Base-by-base conservation (phyloP, 1,140 invertebrate species). In the Nylanderia fulva region DNA sequence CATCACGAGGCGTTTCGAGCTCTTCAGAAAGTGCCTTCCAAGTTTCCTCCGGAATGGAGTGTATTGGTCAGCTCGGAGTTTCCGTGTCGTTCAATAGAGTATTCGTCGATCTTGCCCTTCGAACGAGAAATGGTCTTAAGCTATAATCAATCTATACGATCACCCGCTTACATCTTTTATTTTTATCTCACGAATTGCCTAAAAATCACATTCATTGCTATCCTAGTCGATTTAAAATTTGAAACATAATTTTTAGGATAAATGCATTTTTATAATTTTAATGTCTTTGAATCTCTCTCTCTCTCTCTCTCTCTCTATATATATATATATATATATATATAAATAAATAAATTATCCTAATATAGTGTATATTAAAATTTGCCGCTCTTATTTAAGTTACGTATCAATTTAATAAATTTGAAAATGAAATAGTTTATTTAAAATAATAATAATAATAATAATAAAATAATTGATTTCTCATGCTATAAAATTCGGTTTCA, bases 71-170 rank as follows among this genome's bases (percentile, higher is more conserved):
- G 77, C 54, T 54, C 7, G 0, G 33, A 36, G 77, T 58, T 80
- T 58, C 52, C 52, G 52, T 82, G 71, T 8, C 36, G 52, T n/a
- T 79, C 75, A 56, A 58, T 36, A 36, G 33, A 71, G 45, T 80
- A 58, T 52, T 72, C 63, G 63, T 54, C 77, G 33, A 82, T 72
- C n/a, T 18, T 42, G 36, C 4, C 18, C 9, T 52, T 82, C 77
- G 39, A 82, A 82, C 52, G 66, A 82, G 77, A 82, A 82, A 82
- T 82, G 66, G 66, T 82, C 66, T 82, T 45, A 82, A 58, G 66
- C 45, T 48, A 18, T 15, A 13, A 45, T 45, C 42, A 45, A 13
- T 45, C 42, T 27, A n/a, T n/a, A 71, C 77, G 33, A 79, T 52
- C 42, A 24, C 24, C 39, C 64, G 60, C 60, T 66, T 77, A n/a